Conservation (phyloP, 2,113 vertebrate species). For the Tonatia bakeri region DNA sequence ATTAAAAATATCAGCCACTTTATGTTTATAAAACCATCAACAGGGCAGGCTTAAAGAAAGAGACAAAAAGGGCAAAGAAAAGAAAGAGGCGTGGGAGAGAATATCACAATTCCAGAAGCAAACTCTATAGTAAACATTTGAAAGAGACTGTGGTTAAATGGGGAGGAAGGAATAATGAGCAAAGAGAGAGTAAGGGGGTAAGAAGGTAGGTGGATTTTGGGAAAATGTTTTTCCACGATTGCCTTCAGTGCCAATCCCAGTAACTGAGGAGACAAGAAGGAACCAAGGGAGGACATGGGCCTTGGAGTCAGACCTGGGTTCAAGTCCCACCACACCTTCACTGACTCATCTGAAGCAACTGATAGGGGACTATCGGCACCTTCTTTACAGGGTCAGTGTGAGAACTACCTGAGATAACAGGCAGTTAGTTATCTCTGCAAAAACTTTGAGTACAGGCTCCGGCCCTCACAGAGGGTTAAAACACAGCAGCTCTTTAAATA, state of each 20-base stretch:
- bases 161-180: not conserved
- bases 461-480: not conserved
- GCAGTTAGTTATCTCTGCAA: not conserved
- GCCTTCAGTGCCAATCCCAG: not conserved
- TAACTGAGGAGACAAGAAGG: not conserved
- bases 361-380: not conserved
- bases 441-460: not conserved
- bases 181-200: not conserved
- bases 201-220: not conserved
- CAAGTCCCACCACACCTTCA: not conserved
- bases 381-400: not conserved
- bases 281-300: not conserved
- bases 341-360: not conserved
- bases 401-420: not conserved
- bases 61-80: not conserved
- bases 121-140: not conserved
- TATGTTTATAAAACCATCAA: not conserved
- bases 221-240: fast-evolving
- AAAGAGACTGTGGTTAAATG: not conserved
- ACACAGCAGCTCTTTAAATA: not conserved
- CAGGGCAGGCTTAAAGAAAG: not conserved
- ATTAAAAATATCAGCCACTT: not conserved
- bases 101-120: not conserved
- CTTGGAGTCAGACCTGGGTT: not conserved
- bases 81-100: not conserved